These are phyloP conservation scores for Aurelia sp. DNA, from an alignment of 30 jellyfish, hydroid and myxozoan genomes.

Conservation along the genomic window DNA sequence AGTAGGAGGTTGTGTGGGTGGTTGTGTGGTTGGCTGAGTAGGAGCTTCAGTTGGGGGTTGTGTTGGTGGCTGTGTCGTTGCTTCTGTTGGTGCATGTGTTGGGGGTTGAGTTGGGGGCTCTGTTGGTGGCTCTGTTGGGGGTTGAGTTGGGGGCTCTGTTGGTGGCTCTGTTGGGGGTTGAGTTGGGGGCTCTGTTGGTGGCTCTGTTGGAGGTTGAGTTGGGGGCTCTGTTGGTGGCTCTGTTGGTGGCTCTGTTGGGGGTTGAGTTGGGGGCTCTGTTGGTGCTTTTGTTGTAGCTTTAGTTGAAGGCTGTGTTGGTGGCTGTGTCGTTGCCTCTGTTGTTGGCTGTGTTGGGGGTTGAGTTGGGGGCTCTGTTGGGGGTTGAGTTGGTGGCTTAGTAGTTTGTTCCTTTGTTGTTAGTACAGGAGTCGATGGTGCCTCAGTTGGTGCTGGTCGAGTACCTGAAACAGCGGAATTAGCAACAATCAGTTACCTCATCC, in stretches of 20 bases:
- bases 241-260: slow-evolving; percentile 29
- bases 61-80: no score
- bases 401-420: neutral
- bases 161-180: slow-evolving; percentile 28
- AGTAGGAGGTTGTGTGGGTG: neutral
- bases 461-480: neutral
- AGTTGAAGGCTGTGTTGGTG: slow-evolving; percentile 9
- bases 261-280: neutral
- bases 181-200: slow-evolving; percentile 6
- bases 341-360: slow-evolving; percentile 21
- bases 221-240: slow-evolving; percentile 8
- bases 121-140: no score
- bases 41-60: no score
- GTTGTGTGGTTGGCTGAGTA: no score
- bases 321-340: slow-evolving; percentile 1
- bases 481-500: neutral
- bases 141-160: neutral
- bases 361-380: slow-evolving; percentile 20
- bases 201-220: neutral
- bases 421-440: slow-evolving; percentile 10
- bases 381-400: slow-evolving; percentile 9
- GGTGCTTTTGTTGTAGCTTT: neutral
- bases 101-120: no score
- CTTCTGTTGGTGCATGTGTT: no score
- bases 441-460: neutral